A percentile compares a stretch with the other conserved stretches of the same genome.
These are phyloP conservation scores for Bucco capensis DNA, from an alignment of 2,113 vertebrate species.

Conservation along the genomic window DNA sequence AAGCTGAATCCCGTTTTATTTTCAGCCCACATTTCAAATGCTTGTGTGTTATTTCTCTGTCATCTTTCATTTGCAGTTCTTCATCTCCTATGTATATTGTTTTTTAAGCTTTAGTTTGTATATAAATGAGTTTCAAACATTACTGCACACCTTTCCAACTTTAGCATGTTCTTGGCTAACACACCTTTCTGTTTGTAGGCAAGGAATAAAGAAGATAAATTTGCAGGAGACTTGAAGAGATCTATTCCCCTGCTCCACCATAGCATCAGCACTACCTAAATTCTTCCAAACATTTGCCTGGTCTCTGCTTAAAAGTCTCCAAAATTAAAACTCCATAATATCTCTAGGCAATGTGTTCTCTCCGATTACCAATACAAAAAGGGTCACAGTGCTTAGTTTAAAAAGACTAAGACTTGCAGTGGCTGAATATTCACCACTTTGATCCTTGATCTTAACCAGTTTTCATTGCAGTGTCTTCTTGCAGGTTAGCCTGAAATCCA, in stretches of 20 bases:
- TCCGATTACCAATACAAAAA: neutral
- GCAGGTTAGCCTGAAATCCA: neutral
- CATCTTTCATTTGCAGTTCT: constrained; percentile 54
- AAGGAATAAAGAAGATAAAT: constrained; percentile 8
- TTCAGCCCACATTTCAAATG: neutral
- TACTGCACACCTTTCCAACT: constrained; percentile 20
- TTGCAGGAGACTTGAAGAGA: neutral
- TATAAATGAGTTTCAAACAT: constrained; percentile 43
- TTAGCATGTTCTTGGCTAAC: constrained; percentile 36
- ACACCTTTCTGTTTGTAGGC: neutral
- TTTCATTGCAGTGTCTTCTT: neutral
- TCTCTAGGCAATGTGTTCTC: neutral
- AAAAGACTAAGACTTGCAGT: neutral
- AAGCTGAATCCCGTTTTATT: constrained; percentile 44
- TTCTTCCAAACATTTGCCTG: neutral
- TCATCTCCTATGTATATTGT: constrained; percentile 37
- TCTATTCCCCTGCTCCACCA: neutral
- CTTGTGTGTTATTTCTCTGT: constrained; percentile 35
- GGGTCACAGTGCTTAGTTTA: neutral
- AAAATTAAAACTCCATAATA: neutral
- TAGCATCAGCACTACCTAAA: neutral
- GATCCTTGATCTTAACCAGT: neutral
- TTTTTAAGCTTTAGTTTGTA: constrained; percentile 50
- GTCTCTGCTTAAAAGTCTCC: neutral
- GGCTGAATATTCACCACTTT: neutral